phyloP scores from a whole-genome alignment of 1,140 invertebrate genomes.

The Rhopalosiphum maidis region DNA sequence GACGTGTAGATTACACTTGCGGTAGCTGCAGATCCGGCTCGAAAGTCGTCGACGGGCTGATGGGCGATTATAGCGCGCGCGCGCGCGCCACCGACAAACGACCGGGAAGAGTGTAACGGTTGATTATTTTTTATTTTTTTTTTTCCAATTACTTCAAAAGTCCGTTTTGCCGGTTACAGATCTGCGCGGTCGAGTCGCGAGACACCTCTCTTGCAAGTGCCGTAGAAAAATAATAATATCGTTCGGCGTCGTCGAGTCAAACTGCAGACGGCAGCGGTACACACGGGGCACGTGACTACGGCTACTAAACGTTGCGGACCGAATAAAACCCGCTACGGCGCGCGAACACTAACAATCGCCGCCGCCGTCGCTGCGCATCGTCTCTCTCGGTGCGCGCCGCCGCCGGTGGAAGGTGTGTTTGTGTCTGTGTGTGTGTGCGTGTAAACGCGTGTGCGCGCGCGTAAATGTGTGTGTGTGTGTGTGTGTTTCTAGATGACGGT shows the following conservation, averaged over 20 bases:
- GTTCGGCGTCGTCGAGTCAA: not conserved
- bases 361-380: not conserved
- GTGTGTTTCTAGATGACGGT: not conserved
- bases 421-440: not conserved
- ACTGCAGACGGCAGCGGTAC: not conserved
- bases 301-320: constrained; percentile 22
- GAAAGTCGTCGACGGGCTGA: not conserved
- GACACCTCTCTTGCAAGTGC: not conserved
- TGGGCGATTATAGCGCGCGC: not conserved
- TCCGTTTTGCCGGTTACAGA: not conserved
- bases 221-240: not conserved
- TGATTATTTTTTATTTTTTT: not conserved
- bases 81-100: not conserved
- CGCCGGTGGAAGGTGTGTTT: not conserved
- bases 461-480: not conserved
- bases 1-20: not conserved
- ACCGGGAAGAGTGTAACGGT: not conserved
- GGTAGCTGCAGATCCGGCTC: not conserved
- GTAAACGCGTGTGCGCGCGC: not conserved
- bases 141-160: not conserved
- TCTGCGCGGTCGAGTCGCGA: not conserved
- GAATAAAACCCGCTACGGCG: constrained; percentile 35
- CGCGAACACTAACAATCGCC: constrained; percentile 34
- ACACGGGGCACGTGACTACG: constrained; percentile 34
- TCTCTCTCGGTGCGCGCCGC: constrained; percentile 31